Base-by-base conservation (phyloP, 2,888 invertebrate species). In the Agonopterix arenella region DNA sequence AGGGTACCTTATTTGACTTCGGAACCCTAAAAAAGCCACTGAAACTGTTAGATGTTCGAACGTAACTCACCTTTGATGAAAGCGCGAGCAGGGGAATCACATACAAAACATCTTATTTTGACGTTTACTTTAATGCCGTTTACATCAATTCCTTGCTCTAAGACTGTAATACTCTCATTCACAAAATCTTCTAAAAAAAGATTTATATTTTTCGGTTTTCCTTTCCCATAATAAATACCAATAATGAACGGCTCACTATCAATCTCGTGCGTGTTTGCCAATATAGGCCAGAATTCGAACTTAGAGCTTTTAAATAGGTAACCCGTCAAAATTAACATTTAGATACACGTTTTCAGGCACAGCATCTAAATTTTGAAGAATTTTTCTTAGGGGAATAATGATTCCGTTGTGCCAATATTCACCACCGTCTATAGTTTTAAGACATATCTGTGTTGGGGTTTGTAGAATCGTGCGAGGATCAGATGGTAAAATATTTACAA, bases 211-310 rank as follows among this genome's bases (percentile, higher is more conserved):
- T 53, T 52, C 10, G 59, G 59, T 51, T 61, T 61, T 3, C 49
- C 49, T 10, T 1, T 10, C n/a, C 57, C 59, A 44, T 28, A 51
- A 47, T 61, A 58, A 44, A 61, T 52, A 8, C 59, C 59, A 48
- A 58, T 45, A 0, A 59, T 42, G 13, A 59, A 50, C 5, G 59
- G 59, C 5, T 36, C 9, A 13, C 37, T 28, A 10, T 46, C 42
- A n/a, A n/a, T 50, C 50, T 56, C 54, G 37, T 16, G 46, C 36
- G 59, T 46, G 36, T 52, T 59, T 9, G 50, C 52, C 3, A 60
- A 28, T 13, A 60, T 57, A 8, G 60, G 60, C 57, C 60, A 60
- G 44, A 60, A 57, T 47, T 58, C 47, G 11, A 54, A 36, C n/a
- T 55, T 56, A 1, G 57, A 57, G 41, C 57, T 59, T 36, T 60